phyloP scores from a whole-genome alignment of 2,113 vertebrate species.

The Tetrax tetrax region DNA sequence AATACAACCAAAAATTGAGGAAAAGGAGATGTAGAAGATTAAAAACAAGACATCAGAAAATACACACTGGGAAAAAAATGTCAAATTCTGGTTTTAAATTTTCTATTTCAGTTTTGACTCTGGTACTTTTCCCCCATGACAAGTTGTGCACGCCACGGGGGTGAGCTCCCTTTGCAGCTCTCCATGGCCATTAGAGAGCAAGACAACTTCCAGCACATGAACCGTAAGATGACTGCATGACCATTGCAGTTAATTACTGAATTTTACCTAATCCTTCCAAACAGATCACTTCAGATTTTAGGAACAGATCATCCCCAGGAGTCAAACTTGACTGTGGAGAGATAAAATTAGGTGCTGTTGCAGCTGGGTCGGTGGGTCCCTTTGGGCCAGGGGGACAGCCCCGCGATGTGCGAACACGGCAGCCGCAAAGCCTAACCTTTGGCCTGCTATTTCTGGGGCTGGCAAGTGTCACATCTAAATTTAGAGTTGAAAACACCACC shows the following conservation, averaged over 20 bases:
- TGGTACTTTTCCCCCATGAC: too few relatives aligned
- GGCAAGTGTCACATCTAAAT: neutral
- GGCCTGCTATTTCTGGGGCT: neutral
- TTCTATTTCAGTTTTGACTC: neutral
- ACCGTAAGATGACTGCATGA: accelerated
- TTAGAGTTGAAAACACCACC: neutral
- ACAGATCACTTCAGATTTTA: neutral
- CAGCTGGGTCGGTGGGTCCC: neutral
- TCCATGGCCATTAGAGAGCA: too few relatives aligned
- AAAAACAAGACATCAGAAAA: neutral
- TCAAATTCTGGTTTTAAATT: neutral
- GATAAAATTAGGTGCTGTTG: accelerated
- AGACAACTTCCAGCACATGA: neutral
- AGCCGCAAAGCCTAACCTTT: neutral
- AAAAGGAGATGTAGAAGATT: neutral
- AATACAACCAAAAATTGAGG: neutral
- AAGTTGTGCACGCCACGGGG: accelerated
- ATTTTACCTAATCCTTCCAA: neutral
- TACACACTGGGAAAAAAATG: neutral
- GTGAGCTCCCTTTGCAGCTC: neutral
- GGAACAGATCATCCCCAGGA: neutral
- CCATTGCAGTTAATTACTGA: accelerated
- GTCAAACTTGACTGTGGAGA: neutral
- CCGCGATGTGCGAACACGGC: neutral
- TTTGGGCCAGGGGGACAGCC: neutral